phyloP scores from a whole-genome alignment of 2,113 vertebrate genomes.

The Scomber scombrus region DNA sequence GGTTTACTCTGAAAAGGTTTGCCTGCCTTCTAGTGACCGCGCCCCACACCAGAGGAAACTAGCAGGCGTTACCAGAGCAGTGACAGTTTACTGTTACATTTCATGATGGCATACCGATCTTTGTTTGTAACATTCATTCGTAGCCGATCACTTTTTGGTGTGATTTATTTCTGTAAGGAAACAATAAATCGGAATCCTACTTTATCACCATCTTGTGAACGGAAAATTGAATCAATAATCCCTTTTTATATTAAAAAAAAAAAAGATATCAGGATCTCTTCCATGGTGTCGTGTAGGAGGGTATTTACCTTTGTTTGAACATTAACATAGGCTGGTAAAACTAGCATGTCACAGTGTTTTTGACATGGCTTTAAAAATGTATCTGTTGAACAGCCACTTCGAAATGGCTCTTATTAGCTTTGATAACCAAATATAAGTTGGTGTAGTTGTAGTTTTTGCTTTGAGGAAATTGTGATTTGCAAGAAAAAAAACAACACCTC shows the following conservation, averaged over 20 bases:
- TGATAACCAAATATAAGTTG: constrained; percentile 53
- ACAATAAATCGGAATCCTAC: not conserved
- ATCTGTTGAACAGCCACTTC: constrained; percentile 26
- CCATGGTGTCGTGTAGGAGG: constrained; percentile 4
- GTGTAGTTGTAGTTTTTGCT: constrained; percentile 19
- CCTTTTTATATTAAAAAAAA: constrained; percentile 7
- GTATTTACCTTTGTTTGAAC: constrained; percentile 28
- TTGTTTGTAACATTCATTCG: constrained; percentile 21
- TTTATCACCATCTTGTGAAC: constrained; percentile 7
- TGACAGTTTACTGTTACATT: constrained; percentile 37
- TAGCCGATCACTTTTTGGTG: not conserved
- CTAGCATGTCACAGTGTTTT: constrained; percentile 21
- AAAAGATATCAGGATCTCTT: constrained; percentile 33
- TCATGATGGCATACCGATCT: constrained; percentile 18
- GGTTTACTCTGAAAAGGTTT: constrained; percentile 3
- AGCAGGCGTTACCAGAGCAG: constrained; percentile 28
- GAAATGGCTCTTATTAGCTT: constrained; percentile 35
- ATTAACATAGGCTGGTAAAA: constrained; percentile 32
- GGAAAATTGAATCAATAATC: constrained; percentile 14
- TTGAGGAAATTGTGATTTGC: constrained; percentile 45
- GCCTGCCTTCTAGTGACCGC: not conserved
- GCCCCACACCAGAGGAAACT: constrained; percentile 4
- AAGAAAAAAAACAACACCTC: constrained; percentile 43
- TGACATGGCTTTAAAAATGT: constrained; percentile 17
- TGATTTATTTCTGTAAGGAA: constrained; percentile 46